These are phyloP conservation scores for Lophotriccus pileatus DNA, from an alignment of 2,797 vertebrate species.

Conservation along the genomic window DNA sequence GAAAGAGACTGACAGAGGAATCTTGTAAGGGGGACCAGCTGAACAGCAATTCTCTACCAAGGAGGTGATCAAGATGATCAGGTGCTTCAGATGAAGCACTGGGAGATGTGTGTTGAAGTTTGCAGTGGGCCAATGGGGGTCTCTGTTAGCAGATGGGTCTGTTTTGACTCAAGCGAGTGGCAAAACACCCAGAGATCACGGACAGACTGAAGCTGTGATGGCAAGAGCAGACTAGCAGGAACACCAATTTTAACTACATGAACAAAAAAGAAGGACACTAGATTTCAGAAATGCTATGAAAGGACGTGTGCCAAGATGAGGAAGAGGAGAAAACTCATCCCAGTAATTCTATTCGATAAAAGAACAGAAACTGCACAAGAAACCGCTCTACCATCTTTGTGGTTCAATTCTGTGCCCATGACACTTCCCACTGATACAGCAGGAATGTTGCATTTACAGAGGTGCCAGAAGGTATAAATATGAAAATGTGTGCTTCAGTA, in stretches of 20 bases:
- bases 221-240: background rate
- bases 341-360: background rate
- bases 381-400: background rate
- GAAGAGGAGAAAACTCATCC: background rate
- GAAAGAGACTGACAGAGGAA: background rate
- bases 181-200: background rate
- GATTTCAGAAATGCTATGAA: background rate
- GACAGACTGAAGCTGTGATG: background rate
- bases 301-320: background rate
- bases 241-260: background rate
- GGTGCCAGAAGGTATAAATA: background rate
- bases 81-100: background rate
- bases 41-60: background rate
- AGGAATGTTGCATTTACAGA: background rate
- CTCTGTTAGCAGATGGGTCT: background rate
- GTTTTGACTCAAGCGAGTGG: background rate
- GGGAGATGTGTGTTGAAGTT: fast-evolving
- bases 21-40: background rate
- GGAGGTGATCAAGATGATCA: too few species aligned
- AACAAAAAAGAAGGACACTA: background rate
- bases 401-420: background rate
- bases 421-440: background rate
- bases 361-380: background rate
- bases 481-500: fast-evolving
- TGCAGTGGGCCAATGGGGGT: background rate